Evolutionary conservation across 2,113 vertebrate genomes (phyloP).

Genomic region (Amphilophus citrinellus): DNA sequence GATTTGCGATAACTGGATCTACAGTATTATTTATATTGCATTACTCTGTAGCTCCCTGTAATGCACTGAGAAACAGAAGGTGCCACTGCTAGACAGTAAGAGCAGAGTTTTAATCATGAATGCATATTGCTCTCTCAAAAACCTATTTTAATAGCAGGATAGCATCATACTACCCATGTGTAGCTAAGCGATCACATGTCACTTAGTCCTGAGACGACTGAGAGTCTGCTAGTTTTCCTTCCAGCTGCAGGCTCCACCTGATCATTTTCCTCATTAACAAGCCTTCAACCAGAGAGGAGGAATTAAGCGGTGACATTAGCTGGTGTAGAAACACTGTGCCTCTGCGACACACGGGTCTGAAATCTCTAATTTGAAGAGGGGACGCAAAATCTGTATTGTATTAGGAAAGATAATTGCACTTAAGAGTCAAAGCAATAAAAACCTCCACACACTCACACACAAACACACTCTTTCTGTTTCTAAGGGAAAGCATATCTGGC

Average conservation of each 20-base stretch:
- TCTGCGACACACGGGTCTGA: neutral
- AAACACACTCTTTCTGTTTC: conserved; percentile 16
- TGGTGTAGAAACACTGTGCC: neutral
- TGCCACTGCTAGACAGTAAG: neutral
- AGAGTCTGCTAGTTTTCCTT: conserved; percentile 30
- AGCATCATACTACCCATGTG: neutral
- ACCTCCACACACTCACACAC: neutral
- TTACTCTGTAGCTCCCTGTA: accelerated
- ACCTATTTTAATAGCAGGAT: neutral
- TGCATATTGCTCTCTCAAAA: neutral
- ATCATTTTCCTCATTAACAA: conserved; percentile 37
- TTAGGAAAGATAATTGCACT: neutral
- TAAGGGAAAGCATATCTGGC: conserved; percentile 15
- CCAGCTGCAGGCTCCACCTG: neutral
- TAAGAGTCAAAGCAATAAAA: neutral
- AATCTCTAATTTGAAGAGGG: neutral
- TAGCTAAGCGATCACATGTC: neutral
- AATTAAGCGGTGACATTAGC: neutral
- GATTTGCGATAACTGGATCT: neutral
- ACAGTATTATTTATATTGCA: neutral
- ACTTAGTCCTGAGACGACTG: neutral
- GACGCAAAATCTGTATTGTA: neutral
- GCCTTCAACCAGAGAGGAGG: neutral
- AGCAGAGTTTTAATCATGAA: neutral
- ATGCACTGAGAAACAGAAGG: neutral